phyloP scores from a whole-genome alignment of 1,140 invertebrate genomes.

The Aricia agestis region DNA sequence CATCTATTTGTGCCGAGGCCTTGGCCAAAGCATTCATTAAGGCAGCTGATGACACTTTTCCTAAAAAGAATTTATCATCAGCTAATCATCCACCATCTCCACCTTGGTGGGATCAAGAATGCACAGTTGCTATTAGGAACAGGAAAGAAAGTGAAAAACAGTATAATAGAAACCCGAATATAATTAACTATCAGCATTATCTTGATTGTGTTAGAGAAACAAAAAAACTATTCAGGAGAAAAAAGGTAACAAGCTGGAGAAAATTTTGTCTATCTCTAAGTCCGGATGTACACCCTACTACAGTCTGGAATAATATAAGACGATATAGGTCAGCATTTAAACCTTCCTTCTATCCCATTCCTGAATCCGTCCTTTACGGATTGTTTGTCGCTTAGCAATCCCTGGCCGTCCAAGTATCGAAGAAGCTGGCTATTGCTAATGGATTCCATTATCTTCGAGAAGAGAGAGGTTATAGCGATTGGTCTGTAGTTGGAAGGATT shows the following conservation, averaged over 20 bases:
- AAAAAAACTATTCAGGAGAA: neutral
- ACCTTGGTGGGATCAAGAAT: slow-evolving; percentile 14
- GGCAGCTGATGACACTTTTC: neutral
- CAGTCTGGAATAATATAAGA: neutral
- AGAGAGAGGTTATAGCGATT: too few relatives aligned
- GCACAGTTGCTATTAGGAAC: neutral
- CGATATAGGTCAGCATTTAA: too few relatives aligned
- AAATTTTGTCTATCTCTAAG: neutral
- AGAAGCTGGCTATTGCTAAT: too few relatives aligned
- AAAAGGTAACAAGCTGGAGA: neutral
- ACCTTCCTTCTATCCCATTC: too few relatives aligned
- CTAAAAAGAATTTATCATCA: neutral
- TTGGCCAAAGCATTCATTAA: neutral
- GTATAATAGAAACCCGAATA: slow-evolving; percentile 4
- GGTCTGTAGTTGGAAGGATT: too few relatives aligned
- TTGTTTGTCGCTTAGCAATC: too few relatives aligned
- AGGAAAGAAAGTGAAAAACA: slow-evolving; percentile 2
- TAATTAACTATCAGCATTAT: neutral
- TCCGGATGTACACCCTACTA: neutral
- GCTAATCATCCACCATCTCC: neutral
- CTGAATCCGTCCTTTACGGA: too few relatives aligned
- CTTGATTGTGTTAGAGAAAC: neutral
- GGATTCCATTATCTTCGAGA: too few relatives aligned
- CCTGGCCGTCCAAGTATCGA: too few relatives aligned
- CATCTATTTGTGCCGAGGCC: neutral